Conservation (phyloP, 2,797 vertebrate genomes). For the Sternarchorhynchus goeldii region DNA sequence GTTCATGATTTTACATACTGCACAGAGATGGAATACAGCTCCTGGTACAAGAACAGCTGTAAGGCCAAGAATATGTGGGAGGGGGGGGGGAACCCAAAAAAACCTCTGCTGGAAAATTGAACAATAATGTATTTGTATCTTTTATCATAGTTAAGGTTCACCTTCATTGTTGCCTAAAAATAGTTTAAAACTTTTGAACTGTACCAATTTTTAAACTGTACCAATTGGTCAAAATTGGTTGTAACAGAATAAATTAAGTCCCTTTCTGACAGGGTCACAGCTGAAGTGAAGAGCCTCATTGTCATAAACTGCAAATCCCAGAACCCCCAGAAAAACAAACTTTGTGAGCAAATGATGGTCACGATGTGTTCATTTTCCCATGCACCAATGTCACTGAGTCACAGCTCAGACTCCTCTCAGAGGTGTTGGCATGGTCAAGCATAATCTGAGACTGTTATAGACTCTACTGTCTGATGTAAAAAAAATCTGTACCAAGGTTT, state of each 20-base stretch:
- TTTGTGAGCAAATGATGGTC: neutral
- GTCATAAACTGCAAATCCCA: constrained; percentile 78
- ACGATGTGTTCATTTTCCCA: neutral
- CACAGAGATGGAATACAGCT: constrained; percentile 77
- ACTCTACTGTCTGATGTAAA: constrained; percentile 1
- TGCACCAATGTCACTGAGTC: neutral
- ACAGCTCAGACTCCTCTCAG: constrained; percentile 1
- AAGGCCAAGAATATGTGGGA: constrained; percentile 77
- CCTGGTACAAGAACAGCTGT: constrained; percentile 74
- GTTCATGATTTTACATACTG: constrained; percentile 73
- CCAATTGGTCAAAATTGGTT: constrained; percentile 76
- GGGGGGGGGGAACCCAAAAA: too few species aligned
- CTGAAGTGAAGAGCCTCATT: constrained; percentile 82
- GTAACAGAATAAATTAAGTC: constrained; percentile 79
- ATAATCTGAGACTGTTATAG: constrained; percentile 17
- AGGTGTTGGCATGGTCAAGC: neutral
- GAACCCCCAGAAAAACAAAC: constrained; percentile 75
- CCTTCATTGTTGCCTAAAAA: neutral
- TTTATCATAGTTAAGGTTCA: neutral
- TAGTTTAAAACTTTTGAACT: neutral
- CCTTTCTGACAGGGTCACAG: constrained; percentile 75
- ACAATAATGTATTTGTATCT: neutral
- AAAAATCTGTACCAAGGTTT: constrained; percentile 9
- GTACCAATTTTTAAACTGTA: constrained; percentile 71
- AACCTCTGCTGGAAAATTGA: neutral